Base-by-base conservation (phyloP, 1,140 invertebrate genomes). In the Pararge aegeria region DNA sequence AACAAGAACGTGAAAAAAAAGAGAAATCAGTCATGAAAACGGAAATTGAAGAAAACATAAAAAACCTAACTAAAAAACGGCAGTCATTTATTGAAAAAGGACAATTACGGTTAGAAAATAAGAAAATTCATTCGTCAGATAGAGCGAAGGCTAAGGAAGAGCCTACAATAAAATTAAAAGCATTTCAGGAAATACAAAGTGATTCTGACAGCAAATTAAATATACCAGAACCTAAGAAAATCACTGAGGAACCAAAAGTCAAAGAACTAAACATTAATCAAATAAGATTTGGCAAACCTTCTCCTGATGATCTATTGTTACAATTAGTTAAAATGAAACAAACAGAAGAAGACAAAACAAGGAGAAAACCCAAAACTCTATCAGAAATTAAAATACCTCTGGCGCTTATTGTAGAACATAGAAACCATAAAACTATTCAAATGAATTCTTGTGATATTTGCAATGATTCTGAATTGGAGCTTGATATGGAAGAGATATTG, bases 311-410 rank as follows among this genome's bases (percentile, higher is more conserved):
- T 52, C 42, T 74, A 42, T 73, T 80, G 42, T 57, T 78, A 61
- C 49, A 59, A 7, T 54, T 80, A 55, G 67, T 80, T 9, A 72
- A 70, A 65, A 24, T 77, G 46, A 75, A 70, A 55, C 61, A 80
- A 64, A 55, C 66, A 12, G 30, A 64, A 58, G 1, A 16, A 27
- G 12, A 15, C 4, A 56, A 52, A 64, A 29, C 18, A 6, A n/a
- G 12, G 30, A 0, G 21, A n/a, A 69, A 30, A 61, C 56, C 57
- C 18, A 70, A 40, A 42, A 58, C 48, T 3, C 38, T 73, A 49
- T 66, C 62, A 55, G 63, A 67, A 44, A 29, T 70, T 42, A 53
- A 68, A 21, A 52, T 75, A 13, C 42, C 64, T 12, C 44, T 54
- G 18, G 13, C 6, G 5, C 16, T 64, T 6, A 40, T 71, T 15